Base-by-base conservation (phyloP, 1,140 invertebrate species). In the Drosophila sulfurigaster region DNA sequence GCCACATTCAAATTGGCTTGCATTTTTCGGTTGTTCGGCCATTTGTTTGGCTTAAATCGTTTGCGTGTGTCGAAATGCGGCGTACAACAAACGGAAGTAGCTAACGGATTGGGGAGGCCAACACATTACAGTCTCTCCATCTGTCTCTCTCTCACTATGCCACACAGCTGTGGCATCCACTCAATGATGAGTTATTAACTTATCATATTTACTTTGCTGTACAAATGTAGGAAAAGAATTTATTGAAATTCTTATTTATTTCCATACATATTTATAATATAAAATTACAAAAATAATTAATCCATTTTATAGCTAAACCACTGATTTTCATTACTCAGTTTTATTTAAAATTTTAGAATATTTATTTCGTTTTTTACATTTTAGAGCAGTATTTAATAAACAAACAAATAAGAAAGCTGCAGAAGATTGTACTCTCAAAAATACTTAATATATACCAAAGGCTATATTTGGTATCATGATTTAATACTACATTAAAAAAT, bases 31-130 rank as follows among this genome's bases (percentile, higher is more conserved):
- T 32, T 87, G 78, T 88, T 88, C 72, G 80, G 59, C 62, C 51
- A 87, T 87, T 88, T 75, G 67, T 87, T 88, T 88, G 81, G 83
- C 83, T 88, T 88, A 78, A 69, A 82, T 74, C 54, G 62, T 45
- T 60, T 68, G 15, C 20, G 30, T 52, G 64, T 79, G 67, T 58
- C 51, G 43, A 86, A 70, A 75, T 63, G 66, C 64, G 65, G 69
- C 67, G 75, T 71, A 81, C 70, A 72, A 79, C 65, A 60, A 82
- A 65, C 83, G 82, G 82, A 87, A 87, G 83, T 79, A 71, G 72
- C 77, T 48, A 81, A 67, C 75, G 58, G 58, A 78, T 72, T 85
- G 35, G 45, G 43, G 30, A 64, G 79, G 69, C 58, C 63, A 67
- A 52, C 60, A 52, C 38, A 43, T 13, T 11, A 5, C 20, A 56